Base-by-base conservation (phyloP, 2,797 vertebrate species). In the Pipistrellus nathusii region DNA sequence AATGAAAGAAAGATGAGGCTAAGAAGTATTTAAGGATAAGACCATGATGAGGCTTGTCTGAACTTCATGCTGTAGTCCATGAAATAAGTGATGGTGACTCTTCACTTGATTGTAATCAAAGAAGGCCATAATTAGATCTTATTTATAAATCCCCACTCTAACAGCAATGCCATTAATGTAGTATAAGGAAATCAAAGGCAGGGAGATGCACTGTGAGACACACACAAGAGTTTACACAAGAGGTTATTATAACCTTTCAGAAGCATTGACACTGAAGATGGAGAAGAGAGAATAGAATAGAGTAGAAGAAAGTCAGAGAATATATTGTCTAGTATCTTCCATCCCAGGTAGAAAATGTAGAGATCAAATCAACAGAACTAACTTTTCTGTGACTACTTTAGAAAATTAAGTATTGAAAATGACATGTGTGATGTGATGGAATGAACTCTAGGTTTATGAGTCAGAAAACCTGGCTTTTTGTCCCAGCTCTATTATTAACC, bases 51-150 rank as follows among this genome's bases (percentile, higher is more conserved):
- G 27, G 30, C 17, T 90, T 83, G 21, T 87, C 75, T 92, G 53
- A 12, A 21, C 23, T 66, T 71, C 25, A 44, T 68, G 6, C 1
- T 48, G 3, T 44, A 78, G 6, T 66, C 89, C 66, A 18, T 73
- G 11, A 92, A 92, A 83, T 57, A 88, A 82, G 21, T 68, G 51
- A 59, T 83, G 17, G 6, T 93, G 59, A 77, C 20, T 64, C 15
- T 68, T 66, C 57, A 27, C 85, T 66, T 85, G 51, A 81, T 71
- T 85, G 72, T 35, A 93, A 66, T 95, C 11, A 89, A 85, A 93
- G 5, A 38, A 88, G 27, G 89, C 12, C 5, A 75, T 69, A 78
- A 53, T 62, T 90, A 82, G 10, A 78, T 48, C 71, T 89, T 55
- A 62, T 51, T 85, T 85, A 46, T 62, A 85, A 93, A 83, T 14